Percentiles rank a stretch among this genome's conserved stretches.
phyloP scores from a whole-genome alignment of 2,797 vertebrate genomes.

The Nyctibius grandis region DNA sequence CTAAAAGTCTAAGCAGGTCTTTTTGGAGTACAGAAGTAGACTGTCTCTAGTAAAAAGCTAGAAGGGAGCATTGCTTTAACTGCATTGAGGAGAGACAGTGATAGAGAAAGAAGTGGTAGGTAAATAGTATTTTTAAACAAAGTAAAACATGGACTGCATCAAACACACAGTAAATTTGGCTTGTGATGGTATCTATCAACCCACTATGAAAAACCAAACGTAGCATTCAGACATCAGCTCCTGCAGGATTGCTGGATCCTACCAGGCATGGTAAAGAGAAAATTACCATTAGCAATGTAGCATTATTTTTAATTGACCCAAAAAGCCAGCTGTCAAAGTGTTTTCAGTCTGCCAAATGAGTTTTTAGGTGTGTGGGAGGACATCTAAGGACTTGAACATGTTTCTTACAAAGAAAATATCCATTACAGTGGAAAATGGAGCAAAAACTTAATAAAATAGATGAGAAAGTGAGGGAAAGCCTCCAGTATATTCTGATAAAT shows the following conservation, averaged over 20 bases:
- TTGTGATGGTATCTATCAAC: neutral
- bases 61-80: neutral
- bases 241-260: neutral
- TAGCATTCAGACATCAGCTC: neutral
- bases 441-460: neutral
- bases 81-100: neutral
- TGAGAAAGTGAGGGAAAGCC: neutral
- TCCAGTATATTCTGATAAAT: neutral
- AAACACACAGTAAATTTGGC: neutral
- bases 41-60: neutral
- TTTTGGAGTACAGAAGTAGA: neutral
- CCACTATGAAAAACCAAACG: fast-evolving
- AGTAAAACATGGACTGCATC: neutral
- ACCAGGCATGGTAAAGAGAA: neutral
- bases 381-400: neutral
- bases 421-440: neutral
- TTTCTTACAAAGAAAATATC: constrained; percentile 10
- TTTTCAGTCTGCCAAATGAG: constrained; percentile 20
- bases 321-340: constrained; percentile 15
- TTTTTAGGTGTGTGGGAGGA: neutral
- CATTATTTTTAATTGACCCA: constrained; percentile 36
- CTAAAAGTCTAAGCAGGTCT: neutral
- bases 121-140: neutral
- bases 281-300: neutral
- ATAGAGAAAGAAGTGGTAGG: neutral